Base-by-base conservation (phyloP, 2,888 invertebrate species). In the Dolichomitus sp. region DNA sequence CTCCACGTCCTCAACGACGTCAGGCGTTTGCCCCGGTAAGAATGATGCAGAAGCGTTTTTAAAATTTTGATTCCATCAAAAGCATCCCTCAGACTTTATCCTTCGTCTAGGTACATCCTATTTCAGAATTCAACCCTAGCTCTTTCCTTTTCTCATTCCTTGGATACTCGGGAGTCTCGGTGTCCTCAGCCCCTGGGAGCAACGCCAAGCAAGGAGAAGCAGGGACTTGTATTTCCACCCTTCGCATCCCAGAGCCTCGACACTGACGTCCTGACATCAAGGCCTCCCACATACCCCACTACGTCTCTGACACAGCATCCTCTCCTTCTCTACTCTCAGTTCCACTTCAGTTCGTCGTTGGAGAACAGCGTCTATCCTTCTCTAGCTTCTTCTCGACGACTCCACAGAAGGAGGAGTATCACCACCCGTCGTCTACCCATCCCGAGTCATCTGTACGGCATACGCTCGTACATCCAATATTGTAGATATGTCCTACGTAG, bases 251-350 rank as follows among this genome's bases (percentile, higher is more conserved):
- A 54, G 87, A 89, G 89, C 86, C 85, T 88, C 87, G 89, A 90
- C 88, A 90, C 91, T 91, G 90, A 90, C 91, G 90, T 91, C 87
- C 90, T 91, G 90, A 91, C 90, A 90, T 90, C 87, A 87, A 87
- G 85, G 80, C 83, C 80, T 84, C 77, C 87, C 83, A 73, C 70
- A 80, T 85, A 37, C 65, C 72, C 57, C 73, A 70, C 66, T 30
- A 76, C 82, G 57, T 78, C 82, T 57, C 77, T 79, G 80, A 50
- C 73, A 78, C 69, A 82, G 65, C 83, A 61, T 82, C 70, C 78
- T 81, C 75, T 65, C 17, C 63, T 77, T 81, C 77, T 81, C 80
- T 75, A 66, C 81, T 85, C 79, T 77, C 80, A 78, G 84, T 87
- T 85, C 88, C 85, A 86, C 85, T 86, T 82, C 84, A 84, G 87